Base-by-base conservation (phyloP, 53 echinoderm and acorn worm genomes). In the Hippasteria phrygiana region DNA sequence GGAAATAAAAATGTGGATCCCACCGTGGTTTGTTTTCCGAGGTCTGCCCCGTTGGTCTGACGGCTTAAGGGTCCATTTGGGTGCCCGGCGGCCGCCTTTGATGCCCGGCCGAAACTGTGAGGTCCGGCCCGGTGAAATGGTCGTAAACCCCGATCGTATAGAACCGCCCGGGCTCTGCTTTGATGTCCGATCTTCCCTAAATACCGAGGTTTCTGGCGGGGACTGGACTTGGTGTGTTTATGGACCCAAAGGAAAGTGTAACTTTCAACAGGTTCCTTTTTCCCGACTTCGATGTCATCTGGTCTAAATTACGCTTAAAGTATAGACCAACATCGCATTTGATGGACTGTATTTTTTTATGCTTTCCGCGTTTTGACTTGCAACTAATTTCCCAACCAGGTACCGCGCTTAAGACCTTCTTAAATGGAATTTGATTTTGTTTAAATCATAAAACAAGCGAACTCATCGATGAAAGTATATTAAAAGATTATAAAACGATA, bases 71-170 rank as follows among this genome's bases (percentile, higher is more conserved):
- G 43, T 51, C 51, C 48, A 50, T 75, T 75, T 47, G 75, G 16
- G 45, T 24, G 45, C 8, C 82, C 65, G 63, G 26, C 82, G 65
- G 66, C 41, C 22, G 82, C 45, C 82, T 82, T 82, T 82, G 82
- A 82, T 82, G 65, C 28, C 33, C 66, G 64, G 66, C 82, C 29
- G 66, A 65, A 41, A 43, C 82, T 64, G 64, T 82, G 65, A 66
- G 82, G 82, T 82, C 82, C 29, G 82, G n/a, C 33, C 45, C 82
- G 82, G 22, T 82, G 45, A 46, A 66, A 45, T 29, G 82, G 82
- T 65, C 66, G 66, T 82, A 82, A 82, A 82, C 31, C 43, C 24
- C 24, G 45, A 34, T 28, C 82, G 20, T 43, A 51, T 54, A 64
- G 43, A 12, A 64, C 45, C 65, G 66, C 82, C 66, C 6, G 65